These are phyloP conservation scores for Pilophorus perplexus DNA, from an alignment of 2,888 invertebrate genomes.

Conservation along the genomic window DNA sequence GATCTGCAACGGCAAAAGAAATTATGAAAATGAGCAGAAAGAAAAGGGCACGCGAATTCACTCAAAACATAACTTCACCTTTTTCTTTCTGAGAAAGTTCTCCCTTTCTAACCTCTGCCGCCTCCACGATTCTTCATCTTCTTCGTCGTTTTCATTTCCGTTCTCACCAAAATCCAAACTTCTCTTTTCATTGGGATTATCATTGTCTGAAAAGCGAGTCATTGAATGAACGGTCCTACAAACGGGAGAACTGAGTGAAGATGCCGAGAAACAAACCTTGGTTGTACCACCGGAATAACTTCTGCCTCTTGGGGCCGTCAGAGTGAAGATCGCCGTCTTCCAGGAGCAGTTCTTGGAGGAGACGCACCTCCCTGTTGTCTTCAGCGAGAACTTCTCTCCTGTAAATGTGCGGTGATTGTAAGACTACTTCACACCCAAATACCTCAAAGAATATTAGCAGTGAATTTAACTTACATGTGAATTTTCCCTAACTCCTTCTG, in stretches of 20 bases:
- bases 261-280: slow-evolving; percentile 57
- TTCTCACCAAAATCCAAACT: slow-evolving; percentile 52
- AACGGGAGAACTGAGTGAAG: background rate
- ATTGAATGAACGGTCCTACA: slow-evolving; percentile 25
- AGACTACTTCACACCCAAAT: background rate
- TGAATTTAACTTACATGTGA: slow-evolving; percentile 65
- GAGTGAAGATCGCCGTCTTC: slow-evolving; percentile 84
- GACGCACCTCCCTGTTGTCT: slow-evolving; percentile 78
- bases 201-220: slow-evolving; percentile 14
- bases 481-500: slow-evolving; percentile 77
- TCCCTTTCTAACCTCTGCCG: slow-evolving; percentile 77
- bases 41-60: background rate
- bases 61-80: slow-evolving; percentile 40
- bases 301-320: slow-evolving; percentile 70
- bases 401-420: slow-evolving; percentile 44
- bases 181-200: slow-evolving; percentile 50
- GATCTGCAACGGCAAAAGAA: slow-evolving; percentile 8
- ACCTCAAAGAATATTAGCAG: background rate
- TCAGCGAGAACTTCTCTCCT: slow-evolving; percentile 81
- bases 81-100: slow-evolving; percentile 64
- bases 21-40: background rate
- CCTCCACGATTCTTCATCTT: slow-evolving; percentile 74
- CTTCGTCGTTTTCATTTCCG: slow-evolving; percentile 67
- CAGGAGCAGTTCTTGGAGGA: slow-evolving; percentile 80
- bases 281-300: slow-evolving; percentile 85